Base-by-base conservation (phyloP, 2,113 vertebrate genomes). In the Thunnus maccoyii region DNA sequence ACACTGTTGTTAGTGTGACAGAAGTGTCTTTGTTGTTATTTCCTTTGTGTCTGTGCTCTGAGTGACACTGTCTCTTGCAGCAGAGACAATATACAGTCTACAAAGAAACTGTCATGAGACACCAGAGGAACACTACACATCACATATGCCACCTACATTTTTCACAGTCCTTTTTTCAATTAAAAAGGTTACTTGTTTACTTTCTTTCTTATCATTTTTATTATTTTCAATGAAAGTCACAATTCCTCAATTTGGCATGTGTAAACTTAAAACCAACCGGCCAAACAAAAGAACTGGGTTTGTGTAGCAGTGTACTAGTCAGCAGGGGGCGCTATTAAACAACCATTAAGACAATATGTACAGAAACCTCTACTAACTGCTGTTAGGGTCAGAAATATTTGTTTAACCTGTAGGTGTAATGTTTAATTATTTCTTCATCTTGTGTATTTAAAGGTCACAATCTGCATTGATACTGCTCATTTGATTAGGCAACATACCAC, bases 261-360 rank as follows among this genome's bases (percentile, higher is more conserved):
- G 1, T 12, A 41, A 22, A 36, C 52, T 58, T 17, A 27, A 2
- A 20, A 17, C 6, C 22, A 5, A 41, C 36, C 36, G 10, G 7
- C 36, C 36, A 1, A 44, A 46, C 12, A 56, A 16, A 41, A 44
- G 3, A 27, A 27, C 0, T 44, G 9, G 0, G 2, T 44, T 6
- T 62, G 54, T 41, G 22, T 16, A 46, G 48, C 27, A 20, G 2
- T 3, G 0, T 41, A 0, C 20, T 27, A 22, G n/a, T 46, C 92
- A 83, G 76, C 78, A 92, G 89, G 85, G 60, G 85, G 89, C 68
- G 27, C 11, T 78, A 76, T 83, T 81, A 14, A 57, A 75, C 75
- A 88, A 32, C 18, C 3, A 4, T 67, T 74, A 1, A 44, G 10
- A 13, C 27, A 52, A 52, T 52, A 20, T 25, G 16, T 7, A 66